Base-by-base conservation (phyloP, 2,113 vertebrate genomes). In the Brachypteracias leptosomus region DNA sequence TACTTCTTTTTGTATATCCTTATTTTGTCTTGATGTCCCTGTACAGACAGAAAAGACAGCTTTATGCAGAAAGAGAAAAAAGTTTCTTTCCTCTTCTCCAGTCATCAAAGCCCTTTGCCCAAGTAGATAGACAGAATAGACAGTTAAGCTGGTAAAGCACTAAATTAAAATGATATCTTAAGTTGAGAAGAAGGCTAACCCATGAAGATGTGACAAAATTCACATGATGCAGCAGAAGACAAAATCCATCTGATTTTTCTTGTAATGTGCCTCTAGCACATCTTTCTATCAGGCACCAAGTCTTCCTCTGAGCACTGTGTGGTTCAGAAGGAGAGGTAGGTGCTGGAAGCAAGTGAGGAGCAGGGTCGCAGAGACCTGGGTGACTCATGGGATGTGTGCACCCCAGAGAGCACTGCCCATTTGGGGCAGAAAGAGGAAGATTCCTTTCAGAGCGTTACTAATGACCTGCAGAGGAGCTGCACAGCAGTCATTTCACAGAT, bases 401-500 rank as follows among this genome's bases (percentile, higher is more conserved):
- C 93, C 76, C 89, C 81, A 76, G 97, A 95, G 95, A 97, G 92
- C 66, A 57, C 66, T 86, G 94, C 96, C 95, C 81, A 1, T 95
- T 76, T 91, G 90, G 94, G 96, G 97, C 93, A 95, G 94, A 96
- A 93, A 94, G 85, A 94, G 94, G 97, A 97, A 92, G 97, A 96
- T 95, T 98, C 97, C 98, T 98, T 97, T 98, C 98, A 66, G 97
- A 98, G 98, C 86, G 55, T 97, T 97, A 98, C 98, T 99, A 99
- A 99, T 99, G 99, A 99, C 99, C 98, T 98, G 98, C 95, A 97
- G 98, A 98, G 98, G 96, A 98, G 88, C 98, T 95, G 98, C 99
- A 95, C 99, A 99, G 99, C 99, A 99, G 99, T 98, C 97, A 97
- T 99, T 98, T 98, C 98, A 97, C 98, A 98, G 98, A 98, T 99